These are phyloP conservation scores for Mellivora capensis DNA, from an alignment of 2,113 vertebrate species.

Conservation along the genomic window DNA sequence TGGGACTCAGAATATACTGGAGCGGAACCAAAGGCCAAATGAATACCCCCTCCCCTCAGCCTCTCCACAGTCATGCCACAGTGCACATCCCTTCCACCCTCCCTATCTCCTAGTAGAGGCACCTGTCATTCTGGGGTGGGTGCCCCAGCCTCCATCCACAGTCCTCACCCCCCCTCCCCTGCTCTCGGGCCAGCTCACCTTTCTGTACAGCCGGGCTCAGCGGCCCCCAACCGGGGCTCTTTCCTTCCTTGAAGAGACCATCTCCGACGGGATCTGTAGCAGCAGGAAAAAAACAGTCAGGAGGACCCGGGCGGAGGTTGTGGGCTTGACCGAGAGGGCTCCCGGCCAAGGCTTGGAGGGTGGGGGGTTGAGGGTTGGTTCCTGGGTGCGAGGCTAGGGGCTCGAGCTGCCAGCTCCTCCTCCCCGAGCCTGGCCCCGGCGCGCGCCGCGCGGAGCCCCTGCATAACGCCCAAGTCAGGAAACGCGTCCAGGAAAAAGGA, in stretches of 20 bases:
- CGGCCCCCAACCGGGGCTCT: constrained; percentile 92
- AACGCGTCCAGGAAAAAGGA: constrained; percentile 99
- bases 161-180: background rate
- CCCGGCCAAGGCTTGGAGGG: background rate
- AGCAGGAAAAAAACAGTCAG: constrained; percentile 32
- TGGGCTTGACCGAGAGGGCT: background rate
- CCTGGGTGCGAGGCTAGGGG: background rate
- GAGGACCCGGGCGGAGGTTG: background rate
- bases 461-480: constrained; percentile 89
- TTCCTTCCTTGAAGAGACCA: constrained; percentile 94
- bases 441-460: constrained; percentile 66
- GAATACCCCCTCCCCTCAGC: background rate
- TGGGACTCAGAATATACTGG: background rate
- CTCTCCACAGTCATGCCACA: background rate
- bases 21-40: background rate
- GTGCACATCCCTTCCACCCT: background rate
- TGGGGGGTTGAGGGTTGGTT: background rate
- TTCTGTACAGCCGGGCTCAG: constrained; percentile 95
- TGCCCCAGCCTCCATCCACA: background rate
- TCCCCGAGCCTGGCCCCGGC: constrained; percentile 25
- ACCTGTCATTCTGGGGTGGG: background rate
- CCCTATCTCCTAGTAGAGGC: background rate
- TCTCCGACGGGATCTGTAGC: constrained; percentile 89
- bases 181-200: constrained; percentile 85
- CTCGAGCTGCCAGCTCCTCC: constrained; percentile 62